Evolutionary conservation across 2,113 vertebrate genomes (phyloP).

Genomic region (Daboia siamensis): DNA sequence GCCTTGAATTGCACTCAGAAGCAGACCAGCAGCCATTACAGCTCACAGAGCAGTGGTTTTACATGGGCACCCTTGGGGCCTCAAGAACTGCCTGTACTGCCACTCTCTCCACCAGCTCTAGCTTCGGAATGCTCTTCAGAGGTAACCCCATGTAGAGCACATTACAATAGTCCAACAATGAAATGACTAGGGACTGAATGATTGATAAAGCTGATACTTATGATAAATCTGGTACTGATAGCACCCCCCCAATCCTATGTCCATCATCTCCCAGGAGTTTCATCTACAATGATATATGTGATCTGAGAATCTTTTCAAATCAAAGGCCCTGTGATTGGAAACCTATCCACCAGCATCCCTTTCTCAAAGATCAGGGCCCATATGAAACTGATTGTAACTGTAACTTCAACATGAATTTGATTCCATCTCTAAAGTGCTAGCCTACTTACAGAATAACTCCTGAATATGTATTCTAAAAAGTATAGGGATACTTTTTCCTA

Average conservation of each 20-base stretch:
- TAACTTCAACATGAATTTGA: not conserved
- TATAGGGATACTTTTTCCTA: slow-evolving; percentile 24
- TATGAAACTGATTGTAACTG: not conserved
- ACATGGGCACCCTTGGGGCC: not conserved
- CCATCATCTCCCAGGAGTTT: not conserved
- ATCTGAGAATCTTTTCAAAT: not conserved
- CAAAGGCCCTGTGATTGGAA: not conserved
- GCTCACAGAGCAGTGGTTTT: not conserved
- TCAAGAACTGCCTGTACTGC: not conserved
- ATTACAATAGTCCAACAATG: not conserved
- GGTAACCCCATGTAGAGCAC: not conserved
- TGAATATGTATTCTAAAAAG: not conserved
- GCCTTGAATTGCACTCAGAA: not conserved
- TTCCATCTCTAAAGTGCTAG: not conserved
- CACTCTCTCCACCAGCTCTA: not conserved
- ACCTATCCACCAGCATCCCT: not conserved
- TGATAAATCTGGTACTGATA: not conserved
- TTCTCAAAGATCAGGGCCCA: not conserved
- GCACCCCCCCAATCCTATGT: not conserved
- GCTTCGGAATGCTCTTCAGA: not conserved
- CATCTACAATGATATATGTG: not conserved
- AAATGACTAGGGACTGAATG: not conserved
- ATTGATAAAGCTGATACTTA: not conserved
- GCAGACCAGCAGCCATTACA: not conserved
- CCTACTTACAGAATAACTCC: not conserved